Evolutionary conservation across 2,888 invertebrate genomes (phyloP), one percentile per base, ranked within the genome.

Genomic region (Colostygia pectinataria): DNA sequence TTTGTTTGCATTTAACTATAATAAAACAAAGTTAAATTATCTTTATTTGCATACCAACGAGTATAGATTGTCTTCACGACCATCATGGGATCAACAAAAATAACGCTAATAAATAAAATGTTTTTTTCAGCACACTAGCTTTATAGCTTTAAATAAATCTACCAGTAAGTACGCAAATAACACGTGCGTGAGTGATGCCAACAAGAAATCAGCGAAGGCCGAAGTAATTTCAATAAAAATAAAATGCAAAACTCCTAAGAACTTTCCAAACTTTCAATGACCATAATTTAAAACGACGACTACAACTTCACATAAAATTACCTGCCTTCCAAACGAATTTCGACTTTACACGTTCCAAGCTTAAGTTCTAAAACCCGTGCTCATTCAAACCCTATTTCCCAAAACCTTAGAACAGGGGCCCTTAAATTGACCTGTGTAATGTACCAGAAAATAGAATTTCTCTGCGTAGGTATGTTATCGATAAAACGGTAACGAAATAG

Each of bases 401-500:
- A 50, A 57, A 55, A 61, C 42, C 51, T 59, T 43, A 43, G 59
- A 63, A 60, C 52, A 62, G 51, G 55, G 39, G 55, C 49, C 50
- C 41, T 40, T 64, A 69, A 70, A 77, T 77, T 74, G 80, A 77
- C 77, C 77, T 70, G 74, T 68, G 65, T 77, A 86, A 86, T 85
- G 81, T 83, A 72, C 66, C 75, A 73, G 83, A 85, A 85, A 87
- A 87, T 87, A 69, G 79, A 80, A 79, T 83, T 75, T 74, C 66
- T 71, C 69, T 70, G 66, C 71, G 67, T 53, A 58, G 55, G 55
- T 71, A 71, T 75, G 68, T 61, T 68, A 71, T 65, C 69, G 76
- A 71, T 74, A 72, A 77, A 75, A 43, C 4, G 39, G 39, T 44
- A 34, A 24, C 31, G 34, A 40, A 44, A 36, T 29, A 34, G 28